Base-by-base conservation (phyloP, 2,113 vertebrate species). In the Sander lucioperca region DNA sequence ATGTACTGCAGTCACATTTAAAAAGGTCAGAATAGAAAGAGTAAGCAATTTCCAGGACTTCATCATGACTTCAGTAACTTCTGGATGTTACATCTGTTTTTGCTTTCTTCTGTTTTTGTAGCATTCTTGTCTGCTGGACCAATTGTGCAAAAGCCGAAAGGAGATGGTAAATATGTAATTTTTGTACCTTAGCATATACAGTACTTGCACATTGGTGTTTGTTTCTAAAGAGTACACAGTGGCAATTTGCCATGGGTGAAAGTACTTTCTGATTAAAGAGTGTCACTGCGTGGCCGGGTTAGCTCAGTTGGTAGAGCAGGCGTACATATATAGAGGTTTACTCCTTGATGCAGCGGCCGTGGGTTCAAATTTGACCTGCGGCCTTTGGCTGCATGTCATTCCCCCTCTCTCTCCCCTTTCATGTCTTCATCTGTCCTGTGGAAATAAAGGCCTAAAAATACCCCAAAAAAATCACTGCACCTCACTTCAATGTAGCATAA, bases 81-180 rank as follows among this genome's bases (percentile, higher is more conserved):
- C 18, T 76, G 57, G 14, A 21, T 84, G 59, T 85, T 2, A 65
- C 62, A 64, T 78, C 19, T 85, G 64, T 27, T 76, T 76, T 53
- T 43, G 5, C 9, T 74, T 80, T 75, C 74, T 51, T 84, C 23
- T 79, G 5, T 48, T 53, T 80, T 69, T 79, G 27, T 63, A 96
- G 95, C 92, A 5, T 80, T 94, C 54, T 77, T 94, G 80, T 93
- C 94, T 69, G 95, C 95, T 11, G 92, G 92, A 58, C 95, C 95
- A 2, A 43, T 96, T 25, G 80, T 14, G 50, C 57, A 85, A 47
- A 91, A 82, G 77, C 25, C 74, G 7, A 95, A 91, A 86, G 80
- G 91, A 87, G 89, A 92, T 59, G 93, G 94, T 95, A 91, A 93
- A 82, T 85, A 79, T 77, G 16, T 30, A 15, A 48, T 43, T 13